Evolutionary conservation across 1,140 invertebrate genomes (phyloP).

Genomic region (Lepidurus couesii): DNA sequence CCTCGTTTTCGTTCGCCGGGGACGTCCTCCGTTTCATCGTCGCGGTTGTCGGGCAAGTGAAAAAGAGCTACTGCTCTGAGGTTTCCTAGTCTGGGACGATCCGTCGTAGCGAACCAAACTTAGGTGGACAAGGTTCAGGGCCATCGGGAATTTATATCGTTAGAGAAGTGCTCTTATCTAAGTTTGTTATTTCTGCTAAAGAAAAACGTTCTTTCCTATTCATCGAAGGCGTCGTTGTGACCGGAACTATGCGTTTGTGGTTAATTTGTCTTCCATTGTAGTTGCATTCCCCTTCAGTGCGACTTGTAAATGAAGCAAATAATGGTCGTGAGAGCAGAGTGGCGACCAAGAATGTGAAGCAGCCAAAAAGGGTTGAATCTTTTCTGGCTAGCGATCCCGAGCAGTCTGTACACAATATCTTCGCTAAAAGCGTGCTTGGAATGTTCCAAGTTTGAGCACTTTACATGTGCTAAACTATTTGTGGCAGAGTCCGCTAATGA

Average conservation of each 20-base stretch:
- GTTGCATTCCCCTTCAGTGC: neutral
- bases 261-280: neutral
- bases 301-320: neutral
- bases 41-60: neutral
- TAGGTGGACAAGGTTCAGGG: neutral
- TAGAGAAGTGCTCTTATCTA: neutral
- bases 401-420: neutral
- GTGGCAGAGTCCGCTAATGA: neutral
- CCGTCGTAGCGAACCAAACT: neutral
- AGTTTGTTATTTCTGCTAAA: neutral
- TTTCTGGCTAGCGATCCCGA: neutral
- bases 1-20: neutral
- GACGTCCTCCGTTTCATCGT: neutral
- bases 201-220: neutral
- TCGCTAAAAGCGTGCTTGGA: neutral
- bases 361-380: neutral
- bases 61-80: neutral
- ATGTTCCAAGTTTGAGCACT: neutral
- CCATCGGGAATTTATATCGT: neutral
- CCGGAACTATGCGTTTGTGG: too few relatives aligned
- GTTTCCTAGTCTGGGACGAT: conserved; percentile 14
- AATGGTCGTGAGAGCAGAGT: neutral
- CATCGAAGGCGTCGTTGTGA: too few relatives aligned
- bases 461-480: neutral
- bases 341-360: conserved; percentile 4